phyloP scores from a whole-genome alignment of 2,888 invertebrate species.

The Zhengitettix transpicula region DNA sequence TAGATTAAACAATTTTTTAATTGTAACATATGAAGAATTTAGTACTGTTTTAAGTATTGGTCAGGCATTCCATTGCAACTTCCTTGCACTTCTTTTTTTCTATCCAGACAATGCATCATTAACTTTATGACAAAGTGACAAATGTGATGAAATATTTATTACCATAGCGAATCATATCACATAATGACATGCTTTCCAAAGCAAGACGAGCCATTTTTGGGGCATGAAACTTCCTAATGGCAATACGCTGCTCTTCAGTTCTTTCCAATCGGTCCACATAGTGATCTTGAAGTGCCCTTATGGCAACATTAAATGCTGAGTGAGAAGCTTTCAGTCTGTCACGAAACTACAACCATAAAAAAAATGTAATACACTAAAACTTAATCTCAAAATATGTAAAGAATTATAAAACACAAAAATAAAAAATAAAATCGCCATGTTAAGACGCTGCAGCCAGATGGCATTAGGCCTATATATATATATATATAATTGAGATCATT shows the following conservation, averaged over 20 bases:
- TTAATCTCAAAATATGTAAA: neutral
- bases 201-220: constrained; percentile 66
- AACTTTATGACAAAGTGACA: too few relatives aligned
- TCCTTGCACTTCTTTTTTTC: too few relatives aligned
- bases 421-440: too few relatives aligned
- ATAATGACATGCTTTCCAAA: constrained; percentile 67
- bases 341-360: constrained; percentile 36
- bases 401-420: neutral
- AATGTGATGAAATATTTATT: neutral
- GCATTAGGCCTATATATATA: too few relatives aligned
- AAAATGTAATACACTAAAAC: constrained; percentile 13
- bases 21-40: too few relatives aligned
- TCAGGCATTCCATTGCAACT: too few relatives aligned
- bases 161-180: constrained; percentile 59
- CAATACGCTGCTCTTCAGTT: constrained; percentile 62
- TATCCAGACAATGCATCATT: too few relatives aligned
- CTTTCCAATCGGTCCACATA: constrained; percentile 55
- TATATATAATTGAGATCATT: too few relatives aligned
- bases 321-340: constrained; percentile 62
- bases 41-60: too few relatives aligned
- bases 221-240: constrained; percentile 59
- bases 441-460: too few relatives aligned
- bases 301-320: constrained; percentile 55
- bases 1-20: too few relatives aligned
- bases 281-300: constrained; percentile 51